These are phyloP conservation scores for Monochamus saltuarius DNA, from an alignment of 1,140 invertebrate species.

Conservation along the genomic window DNA sequence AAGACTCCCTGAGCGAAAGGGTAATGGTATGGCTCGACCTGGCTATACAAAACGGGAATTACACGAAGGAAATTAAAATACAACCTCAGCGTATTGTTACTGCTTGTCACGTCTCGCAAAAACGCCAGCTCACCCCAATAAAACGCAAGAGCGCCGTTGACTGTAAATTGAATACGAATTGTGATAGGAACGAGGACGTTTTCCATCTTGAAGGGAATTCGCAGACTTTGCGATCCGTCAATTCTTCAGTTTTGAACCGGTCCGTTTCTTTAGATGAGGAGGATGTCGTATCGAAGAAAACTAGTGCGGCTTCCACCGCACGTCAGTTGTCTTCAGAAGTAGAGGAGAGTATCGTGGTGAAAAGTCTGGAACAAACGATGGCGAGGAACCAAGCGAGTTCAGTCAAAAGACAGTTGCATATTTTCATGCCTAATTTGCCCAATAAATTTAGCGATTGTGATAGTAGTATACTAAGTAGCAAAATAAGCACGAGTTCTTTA, in stretches of 20 bases:
- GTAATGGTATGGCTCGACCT: conserved; percentile 63
- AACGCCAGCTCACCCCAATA: neutral
- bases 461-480: conserved; percentile 37
- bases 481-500: conserved; percentile 14
- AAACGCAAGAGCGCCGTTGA: neutral
- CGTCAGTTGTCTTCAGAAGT: neutral
- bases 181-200: neutral
- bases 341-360: conserved; percentile 7
- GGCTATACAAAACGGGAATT: conserved; percentile 45
- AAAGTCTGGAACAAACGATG: neutral
- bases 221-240: neutral
- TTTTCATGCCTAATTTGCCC: conserved; percentile 65
- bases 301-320: neutral
- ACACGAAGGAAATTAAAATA: neutral
- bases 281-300: neutral
- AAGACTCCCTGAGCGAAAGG: conserved; percentile 52
- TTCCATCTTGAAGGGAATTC: conserved; percentile 6
- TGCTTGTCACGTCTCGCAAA: conserved; percentile 6
- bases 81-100: conserved; percentile 30
- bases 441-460: conserved; percentile 48
- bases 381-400: conserved; percentile 8
- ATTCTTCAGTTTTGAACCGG: neutral
- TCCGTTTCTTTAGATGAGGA: neutral
- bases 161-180: neutral
- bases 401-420: conserved; percentile 62